phyloP scores from a whole-genome alignment of 1,140 invertebrate genomes.

The Chionoecetes opilio region DNA sequence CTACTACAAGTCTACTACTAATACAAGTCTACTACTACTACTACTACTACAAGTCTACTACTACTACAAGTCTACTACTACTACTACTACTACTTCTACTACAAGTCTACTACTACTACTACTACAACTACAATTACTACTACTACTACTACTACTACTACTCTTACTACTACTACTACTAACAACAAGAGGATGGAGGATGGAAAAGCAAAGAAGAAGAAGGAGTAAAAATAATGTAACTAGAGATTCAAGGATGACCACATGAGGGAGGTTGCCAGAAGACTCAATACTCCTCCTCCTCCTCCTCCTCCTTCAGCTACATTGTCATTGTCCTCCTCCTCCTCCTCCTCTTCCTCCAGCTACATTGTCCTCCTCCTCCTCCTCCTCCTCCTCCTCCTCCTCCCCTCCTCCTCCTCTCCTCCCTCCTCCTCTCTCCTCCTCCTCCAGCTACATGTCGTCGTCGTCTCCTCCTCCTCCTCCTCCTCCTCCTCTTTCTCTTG shows the following conservation, averaged over 20 bases:
- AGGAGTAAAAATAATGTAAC: background rate
- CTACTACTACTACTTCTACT: too few species aligned
- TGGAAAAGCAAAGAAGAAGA: background rate
- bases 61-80: too few species aligned
- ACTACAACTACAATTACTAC: too few species aligned
- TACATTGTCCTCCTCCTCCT: background rate
- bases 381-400: too few species aligned
- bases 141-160: too few species aligned
- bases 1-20: too few species aligned
- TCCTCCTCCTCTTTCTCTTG: background rate
- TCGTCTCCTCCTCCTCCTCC: background rate
- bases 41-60: too few species aligned
- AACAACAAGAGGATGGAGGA: background rate
- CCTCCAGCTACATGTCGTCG: too few species aligned
- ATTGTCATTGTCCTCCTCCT: background rate
- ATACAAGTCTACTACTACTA: too few species aligned
- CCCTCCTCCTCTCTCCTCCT: background rate
- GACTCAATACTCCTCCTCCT: constrained; percentile 12
- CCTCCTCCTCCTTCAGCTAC: too few species aligned
- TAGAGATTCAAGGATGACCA: background rate
- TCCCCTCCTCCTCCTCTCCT: background rate
- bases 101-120: too few species aligned
- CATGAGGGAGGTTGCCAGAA: background rate
- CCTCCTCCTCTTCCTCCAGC: background rate
- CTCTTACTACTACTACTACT: too few species aligned